These are phyloP conservation scores for Porites divaricata DNA, from an alignment of 92 coral and sea anemone species.

Conservation along the genomic window DNA sequence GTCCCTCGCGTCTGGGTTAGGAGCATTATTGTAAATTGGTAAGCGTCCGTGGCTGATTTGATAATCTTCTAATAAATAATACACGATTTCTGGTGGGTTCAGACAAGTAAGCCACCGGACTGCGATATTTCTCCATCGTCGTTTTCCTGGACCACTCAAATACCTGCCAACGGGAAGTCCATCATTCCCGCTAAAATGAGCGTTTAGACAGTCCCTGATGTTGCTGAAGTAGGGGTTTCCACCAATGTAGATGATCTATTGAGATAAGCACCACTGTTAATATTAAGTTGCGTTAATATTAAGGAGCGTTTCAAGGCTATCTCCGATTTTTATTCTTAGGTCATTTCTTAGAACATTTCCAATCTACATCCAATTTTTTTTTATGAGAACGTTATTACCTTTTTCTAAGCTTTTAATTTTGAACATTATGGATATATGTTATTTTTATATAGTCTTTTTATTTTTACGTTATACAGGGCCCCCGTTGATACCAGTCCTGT, in stretches of 20 bases:
- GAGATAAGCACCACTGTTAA: background rate
- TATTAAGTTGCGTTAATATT: background rate
- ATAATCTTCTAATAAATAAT: constrained; percentile 91
- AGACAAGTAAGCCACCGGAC: constrained; percentile 94
- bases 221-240: constrained; percentile 99
- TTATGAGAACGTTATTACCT: no score
- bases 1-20: constrained; percentile 33
- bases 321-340: no score
- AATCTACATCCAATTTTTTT: no score
- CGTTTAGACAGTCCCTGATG: constrained; percentile 97
- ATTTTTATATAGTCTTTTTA: no score
- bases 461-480: no score
- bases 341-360: no score
- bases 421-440: no score
- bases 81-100: constrained; percentile 96
- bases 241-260: constrained; percentile 88
- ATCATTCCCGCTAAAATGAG: constrained; percentile 99
- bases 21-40: constrained; percentile 90
- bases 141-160: constrained; percentile 83
- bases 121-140: constrained; percentile 75
- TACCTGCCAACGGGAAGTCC: constrained; percentile 96
- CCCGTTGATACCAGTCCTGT: no score
- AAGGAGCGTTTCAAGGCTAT: no score
- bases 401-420: no score
- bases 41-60: constrained; percentile 78